A percentile compares a stretch with the other conserved stretches of the same genome.
Evolutionary conservation across 2,888 invertebrate genomes (phyloP).

Genomic region (Dyspetes luteomarginatus): DNA sequence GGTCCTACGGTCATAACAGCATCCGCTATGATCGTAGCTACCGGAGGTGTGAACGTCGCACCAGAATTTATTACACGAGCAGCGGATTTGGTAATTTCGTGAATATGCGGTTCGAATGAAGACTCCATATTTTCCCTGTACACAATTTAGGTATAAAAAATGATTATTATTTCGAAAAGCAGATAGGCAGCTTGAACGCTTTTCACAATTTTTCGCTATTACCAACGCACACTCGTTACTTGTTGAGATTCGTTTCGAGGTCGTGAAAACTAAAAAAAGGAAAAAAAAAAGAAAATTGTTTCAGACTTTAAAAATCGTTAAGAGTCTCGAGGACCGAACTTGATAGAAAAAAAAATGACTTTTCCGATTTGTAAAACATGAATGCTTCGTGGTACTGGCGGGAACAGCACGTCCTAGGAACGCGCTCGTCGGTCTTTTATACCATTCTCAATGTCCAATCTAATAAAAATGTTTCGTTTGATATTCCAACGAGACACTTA

Average conservation of each 20-base stretch:
- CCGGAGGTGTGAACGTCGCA: conserved; percentile 31
- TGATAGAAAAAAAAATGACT: conserved; percentile 14
- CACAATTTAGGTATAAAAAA: not conserved
- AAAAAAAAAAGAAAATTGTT: not conserved
- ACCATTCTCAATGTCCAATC: conserved; percentile 48
- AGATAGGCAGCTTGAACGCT: no score
- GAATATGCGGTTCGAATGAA: conserved; percentile 21
- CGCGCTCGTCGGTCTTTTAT: conserved; percentile 67
- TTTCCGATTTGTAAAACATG: conserved; percentile 60
- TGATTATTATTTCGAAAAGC: not conserved
- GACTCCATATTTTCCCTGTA: conserved; percentile 35
- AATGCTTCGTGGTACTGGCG: conserved; percentile 65
- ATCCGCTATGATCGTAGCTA: conserved; percentile 60
- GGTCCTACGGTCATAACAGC: conserved; percentile 72
- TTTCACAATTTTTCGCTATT: not conserved
- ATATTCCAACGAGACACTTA: not conserved
- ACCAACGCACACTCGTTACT: not conserved
- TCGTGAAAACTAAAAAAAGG: not conserved
- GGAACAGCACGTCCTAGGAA: conserved; percentile 55
- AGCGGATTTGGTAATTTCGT: conserved; percentile 43
- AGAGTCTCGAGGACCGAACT: not conserved
- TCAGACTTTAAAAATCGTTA: not conserved
- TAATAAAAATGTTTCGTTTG: conserved; percentile 66
- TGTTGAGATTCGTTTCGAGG: not conserved
- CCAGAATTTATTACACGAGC: conserved; percentile 12